Evolutionary conservation across 37 sponge, comb jelly and placozoan genomes (phyloP).

Genomic region (Haliclona indistincta): DNA sequence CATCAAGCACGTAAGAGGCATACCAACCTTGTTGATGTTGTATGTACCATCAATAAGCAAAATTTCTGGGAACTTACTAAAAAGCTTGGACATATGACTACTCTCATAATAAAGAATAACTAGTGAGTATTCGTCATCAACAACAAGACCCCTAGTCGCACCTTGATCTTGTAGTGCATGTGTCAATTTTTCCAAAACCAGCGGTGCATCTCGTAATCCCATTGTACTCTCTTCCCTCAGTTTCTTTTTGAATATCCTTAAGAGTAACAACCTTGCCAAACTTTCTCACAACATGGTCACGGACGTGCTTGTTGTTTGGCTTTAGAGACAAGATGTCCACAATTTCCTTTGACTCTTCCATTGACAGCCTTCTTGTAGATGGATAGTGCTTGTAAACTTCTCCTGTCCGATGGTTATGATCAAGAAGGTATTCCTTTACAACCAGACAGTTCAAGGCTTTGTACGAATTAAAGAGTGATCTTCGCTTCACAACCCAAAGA

Average conservation of each 20-base stretch:
- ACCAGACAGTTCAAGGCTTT: neutral
- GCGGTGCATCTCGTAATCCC: slow-evolving; percentile 33
- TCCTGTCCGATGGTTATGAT: slow-evolving; percentile 31
- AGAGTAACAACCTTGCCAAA: slow-evolving; percentile 30
- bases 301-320: slow-evolving; percentile 36
- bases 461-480: neutral
- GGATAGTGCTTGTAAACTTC: slow-evolving; percentile 13
- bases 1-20: slow-evolving; percentile 28
- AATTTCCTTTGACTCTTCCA: slow-evolving; percentile 11
- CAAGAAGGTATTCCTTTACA: slow-evolving; percentile 10
- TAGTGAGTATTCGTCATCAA: slow-evolving; percentile 6
- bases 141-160: slow-evolving; percentile 15
- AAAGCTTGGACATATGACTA: slow-evolving; percentile 7
- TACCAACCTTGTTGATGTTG: slow-evolving; percentile 9
- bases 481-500: slow-evolving; percentile 1
- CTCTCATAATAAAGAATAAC: slow-evolving; percentile 11
- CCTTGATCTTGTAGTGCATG: slow-evolving; percentile 17
- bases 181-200: slow-evolving; percentile 13
- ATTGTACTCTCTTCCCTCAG: neutral
- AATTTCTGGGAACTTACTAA: slow-evolving; percentile 28
- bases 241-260: slow-evolving; percentile 35
- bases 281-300: slow-evolving; percentile 2
- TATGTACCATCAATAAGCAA: slow-evolving; percentile 22
- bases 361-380: slow-evolving; percentile 2
- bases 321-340: slow-evolving; percentile 9